Percentiles rank a stretch among this genome's conserved stretches.
Evolutionary conservation across 2,113 vertebrate genomes (phyloP).

Genomic region (Limnothrissa miodon): DNA sequence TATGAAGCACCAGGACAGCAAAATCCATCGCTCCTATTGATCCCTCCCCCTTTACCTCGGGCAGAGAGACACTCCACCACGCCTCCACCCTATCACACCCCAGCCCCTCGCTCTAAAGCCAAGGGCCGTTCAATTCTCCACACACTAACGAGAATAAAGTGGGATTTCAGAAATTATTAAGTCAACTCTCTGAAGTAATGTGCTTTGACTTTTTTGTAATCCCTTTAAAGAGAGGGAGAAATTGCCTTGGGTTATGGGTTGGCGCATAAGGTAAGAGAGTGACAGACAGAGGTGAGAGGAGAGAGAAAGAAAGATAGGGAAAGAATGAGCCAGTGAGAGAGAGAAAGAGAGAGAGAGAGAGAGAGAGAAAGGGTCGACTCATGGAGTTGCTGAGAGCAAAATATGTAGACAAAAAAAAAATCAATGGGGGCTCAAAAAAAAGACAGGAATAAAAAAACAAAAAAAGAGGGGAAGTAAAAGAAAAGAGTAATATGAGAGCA

Average conservation of each 20-base stretch:
- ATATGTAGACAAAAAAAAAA: conserved; percentile 13
- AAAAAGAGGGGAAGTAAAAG: background rate
- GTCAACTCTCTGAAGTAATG: conserved; percentile 70
- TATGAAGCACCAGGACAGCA: conserved; percentile 75
- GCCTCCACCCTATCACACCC: background rate
- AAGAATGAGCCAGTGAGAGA: conserved; percentile 30
- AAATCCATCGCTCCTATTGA: conserved; percentile 73
- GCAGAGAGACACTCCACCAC: conserved; percentile 58
- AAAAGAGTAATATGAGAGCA: conserved; percentile 12
- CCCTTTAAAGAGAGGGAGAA: conserved; percentile 69
- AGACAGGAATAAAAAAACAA: conserved; percentile 39
- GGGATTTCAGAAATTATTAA: conserved; percentile 71
- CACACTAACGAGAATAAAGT: conserved; percentile 74
- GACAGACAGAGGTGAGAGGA: conserved; percentile 3
- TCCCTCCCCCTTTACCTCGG: conserved; percentile 65
- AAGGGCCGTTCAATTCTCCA: conserved; percentile 67
- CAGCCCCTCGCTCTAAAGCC: conserved; percentile 56
- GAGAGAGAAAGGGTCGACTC: conserved; percentile 19
- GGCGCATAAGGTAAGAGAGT: conserved; percentile 50
- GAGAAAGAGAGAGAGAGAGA: conserved; percentile 11
- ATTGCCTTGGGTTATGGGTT: conserved; percentile 74
- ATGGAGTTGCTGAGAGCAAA: background rate
- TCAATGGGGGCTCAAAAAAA: conserved; percentile 18
- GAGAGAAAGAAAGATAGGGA: conserved; percentile 42
- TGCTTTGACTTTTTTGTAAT: conserved; percentile 73